Base-by-base conservation (phyloP, 2,113 vertebrate species). In the Desmodus rotundus region DNA sequence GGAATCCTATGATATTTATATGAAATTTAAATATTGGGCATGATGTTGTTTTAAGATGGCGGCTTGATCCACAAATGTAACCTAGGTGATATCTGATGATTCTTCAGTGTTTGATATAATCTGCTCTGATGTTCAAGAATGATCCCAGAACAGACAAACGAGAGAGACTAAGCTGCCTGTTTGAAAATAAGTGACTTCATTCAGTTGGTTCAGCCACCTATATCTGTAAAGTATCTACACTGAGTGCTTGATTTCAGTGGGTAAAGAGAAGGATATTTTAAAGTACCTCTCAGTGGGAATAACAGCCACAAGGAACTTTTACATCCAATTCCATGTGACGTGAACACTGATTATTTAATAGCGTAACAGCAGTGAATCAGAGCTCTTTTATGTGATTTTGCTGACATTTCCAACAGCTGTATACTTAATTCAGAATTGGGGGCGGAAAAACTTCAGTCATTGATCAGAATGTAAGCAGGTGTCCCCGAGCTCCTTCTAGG, bases 391-490 rank as follows among this genome's bases (percentile, higher is more conserved):
- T 94, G 82, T 93, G 93, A 74, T 76, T 93, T 93, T 89, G 84
- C 63, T 93, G 93, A 95, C 89, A 96, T 94, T 96, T 93, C 93
- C 45, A 93, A 82, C 74, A 93, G 95, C 94, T 96, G 65, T 83
- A 38, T 92, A 73, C 93, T 97, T 95, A 87, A 67, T 93, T 96
- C 87, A 82, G 70, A 86, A 81, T 84, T 24, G 92, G 93, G 81
- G 88, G 88, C 47, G 68, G 89, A 68, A 94, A 77, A 56, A 63
- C 87, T 89, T 83, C 72, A 89, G 26, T 81, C 92, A 56, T 87
- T 3, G 24, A 81, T 92, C 84, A 85, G 65, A 93, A 93, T 90
- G 31, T 31, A 95, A 85, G 90, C 54, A 93, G 82, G 61, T 94
- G 85, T 91, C 84, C 26, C 87, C 10, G 19, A 41, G 24, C 74